Base-by-base conservation (phyloP, 2,797 vertebrate genomes). In the Arnoldichthys spilopterus region DNA sequence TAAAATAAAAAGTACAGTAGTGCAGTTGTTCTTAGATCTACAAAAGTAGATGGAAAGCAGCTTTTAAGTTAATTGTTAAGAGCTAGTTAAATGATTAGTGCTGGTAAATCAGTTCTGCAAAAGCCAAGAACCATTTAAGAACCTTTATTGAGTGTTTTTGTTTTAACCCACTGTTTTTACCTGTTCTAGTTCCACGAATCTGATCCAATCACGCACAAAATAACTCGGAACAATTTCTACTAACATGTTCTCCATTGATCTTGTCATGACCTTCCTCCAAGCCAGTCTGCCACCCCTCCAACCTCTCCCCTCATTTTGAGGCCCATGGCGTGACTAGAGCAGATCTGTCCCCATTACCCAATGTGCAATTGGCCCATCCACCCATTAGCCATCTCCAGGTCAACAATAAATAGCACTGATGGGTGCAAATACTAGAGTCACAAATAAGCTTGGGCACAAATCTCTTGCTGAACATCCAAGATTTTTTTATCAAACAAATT, bases 301-400 rank as follows among this genome's bases (percentile, higher is more conserved):
- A 80, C 47, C 74, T 80, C 59, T 80, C 24, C 66, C 45, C 74
- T 74, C 22, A 8, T 83, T 74, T 77, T 72, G 45, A 80, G 54
- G n/a, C 18, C 37, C 9, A n/a, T 37, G 45, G 30, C 20, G 24
- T 70, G 69, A 72, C 49, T 45, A 28, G 6, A 47, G 12, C n/a
- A 24, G 28, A 59, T 71, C 58, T 59, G 28, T 63, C 56, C 26
- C 45, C 28, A 30, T 79, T 69, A 72, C 72, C 45, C 45, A 49
- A 74, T 54, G 51, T 49, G 1, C 4, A 37, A 15, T 45, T 24
- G 28, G 24, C 7, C 37, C 28, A 54, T 51, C 22, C 22, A 1
- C 58, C 16, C 2, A 24, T 13, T 37, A 53, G 67, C 58, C n/a
- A 34, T 45, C 22, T 16, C 13, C 43, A n/a, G 8, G 32, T 37